Conservation (phyloP, 2,888 invertebrate species). For the Acrobasis consociella region DNA sequence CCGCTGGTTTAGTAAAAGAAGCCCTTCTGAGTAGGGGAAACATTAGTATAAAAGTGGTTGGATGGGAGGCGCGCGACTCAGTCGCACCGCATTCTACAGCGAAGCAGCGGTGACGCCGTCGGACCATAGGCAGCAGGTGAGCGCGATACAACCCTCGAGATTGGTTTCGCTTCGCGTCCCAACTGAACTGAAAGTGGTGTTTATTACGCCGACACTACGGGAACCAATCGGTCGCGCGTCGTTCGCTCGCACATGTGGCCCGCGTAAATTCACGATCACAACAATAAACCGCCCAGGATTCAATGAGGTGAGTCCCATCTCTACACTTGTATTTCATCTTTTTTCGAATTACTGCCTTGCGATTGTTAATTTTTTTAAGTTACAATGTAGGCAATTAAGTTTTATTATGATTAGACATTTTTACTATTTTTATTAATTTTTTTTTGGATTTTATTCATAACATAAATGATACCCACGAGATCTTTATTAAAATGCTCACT, state of each 20-base stretch:
- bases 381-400: background rate
- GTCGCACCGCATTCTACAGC: conserved; percentile 60
- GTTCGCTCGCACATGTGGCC: conserved; percentile 42
- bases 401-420: background rate
- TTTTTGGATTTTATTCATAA: background rate
- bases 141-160: conserved; percentile 31
- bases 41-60: conserved; percentile 68
- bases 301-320: conserved; percentile 60
- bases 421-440: background rate
- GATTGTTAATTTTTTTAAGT: background rate
- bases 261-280: conserved; percentile 44
- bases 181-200: conserved; percentile 40
- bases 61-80: conserved; percentile 63
- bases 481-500: too few species aligned
- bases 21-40: conserved; percentile 63
- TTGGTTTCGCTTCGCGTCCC: conserved; percentile 18
- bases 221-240: conserved; percentile 8
- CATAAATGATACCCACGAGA: too few species aligned
- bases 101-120: conserved; percentile 48
- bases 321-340: background rate
- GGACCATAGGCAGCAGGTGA: conserved; percentile 45
- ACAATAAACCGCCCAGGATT: conserved; percentile 41
- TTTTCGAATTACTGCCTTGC: conserved; percentile 1
- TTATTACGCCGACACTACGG: conserved; percentile 24
- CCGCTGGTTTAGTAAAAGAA: conserved; percentile 52